phyloP scores from a whole-genome alignment of 23 tunicate species.

The Halocynthia roretzi region DNA sequence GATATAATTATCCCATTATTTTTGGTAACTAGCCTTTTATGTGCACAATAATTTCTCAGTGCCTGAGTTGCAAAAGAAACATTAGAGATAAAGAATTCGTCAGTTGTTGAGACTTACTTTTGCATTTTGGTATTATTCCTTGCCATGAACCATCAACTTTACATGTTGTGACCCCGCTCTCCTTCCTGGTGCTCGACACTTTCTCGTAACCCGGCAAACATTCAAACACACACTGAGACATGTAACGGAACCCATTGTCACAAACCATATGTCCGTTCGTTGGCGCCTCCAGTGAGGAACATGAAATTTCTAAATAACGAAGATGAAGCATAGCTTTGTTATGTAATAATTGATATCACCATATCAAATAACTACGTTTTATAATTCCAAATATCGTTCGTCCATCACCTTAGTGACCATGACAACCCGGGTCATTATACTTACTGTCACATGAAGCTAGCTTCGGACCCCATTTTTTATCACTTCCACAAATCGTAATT shows the following conservation, averaged over 20 bases:
- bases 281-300: constrained; percentile 17
- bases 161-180: constrained; percentile 22
- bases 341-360: too few relatives aligned
- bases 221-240: constrained; percentile 36
- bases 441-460: constrained; percentile 50
- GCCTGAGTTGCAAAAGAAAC: too few relatives aligned
- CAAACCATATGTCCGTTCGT: constrained; percentile 47
- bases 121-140: constrained; percentile 31
- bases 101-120: constrained; percentile 33
- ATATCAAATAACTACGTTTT: too few relatives aligned
- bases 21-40: too few relatives aligned
- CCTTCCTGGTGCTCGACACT: neutral
- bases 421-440: too few relatives aligned
- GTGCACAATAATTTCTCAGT: neutral
- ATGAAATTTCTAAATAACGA: constrained; percentile 53
- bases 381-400: too few relatives aligned
- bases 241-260: constrained; percentile 28
- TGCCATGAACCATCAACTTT: constrained; percentile 37
- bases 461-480: constrained; percentile 64
- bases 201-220: constrained; percentile 61
- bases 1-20: too few relatives aligned
- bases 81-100: too few relatives aligned
- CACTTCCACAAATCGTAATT: constrained; percentile 16
- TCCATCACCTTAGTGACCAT: too few relatives aligned
- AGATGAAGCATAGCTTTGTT: too few relatives aligned